These are phyloP conservation scores for Guaruba guarouba DNA, from an alignment of 2,113 vertebrate species.

Conservation along the genomic window DNA sequence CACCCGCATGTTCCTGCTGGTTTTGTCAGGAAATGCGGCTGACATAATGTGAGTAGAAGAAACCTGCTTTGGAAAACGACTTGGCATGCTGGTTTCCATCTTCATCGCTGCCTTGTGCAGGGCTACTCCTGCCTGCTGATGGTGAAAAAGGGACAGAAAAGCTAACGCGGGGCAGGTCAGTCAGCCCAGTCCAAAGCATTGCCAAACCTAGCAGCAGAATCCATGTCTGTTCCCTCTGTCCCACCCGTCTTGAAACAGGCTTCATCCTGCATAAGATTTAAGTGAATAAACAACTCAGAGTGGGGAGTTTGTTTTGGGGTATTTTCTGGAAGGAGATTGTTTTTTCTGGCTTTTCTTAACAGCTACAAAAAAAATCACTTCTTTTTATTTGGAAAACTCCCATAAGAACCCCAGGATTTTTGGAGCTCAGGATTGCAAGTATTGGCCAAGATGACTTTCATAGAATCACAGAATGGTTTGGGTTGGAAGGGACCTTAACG, in stretches of 20 bases:
- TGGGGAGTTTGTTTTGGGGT: too few species aligned
- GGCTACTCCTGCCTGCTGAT: background rate
- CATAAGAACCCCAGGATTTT: background rate
- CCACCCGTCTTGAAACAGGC: background rate
- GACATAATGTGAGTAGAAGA: slow-evolving; percentile 19
- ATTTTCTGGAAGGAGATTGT: background rate
- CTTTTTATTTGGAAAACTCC: background rate
- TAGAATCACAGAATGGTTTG: background rate
- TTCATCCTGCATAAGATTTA: rapidly evolving
- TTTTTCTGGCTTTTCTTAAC: background rate
- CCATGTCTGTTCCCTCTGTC: background rate
- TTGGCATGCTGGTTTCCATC: background rate
- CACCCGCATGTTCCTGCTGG: slow-evolving; percentile 33
- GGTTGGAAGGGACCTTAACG: background rate
- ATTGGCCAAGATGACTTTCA: background rate
- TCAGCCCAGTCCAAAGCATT: background rate
- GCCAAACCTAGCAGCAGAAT: background rate
- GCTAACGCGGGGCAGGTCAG: rapidly evolving
- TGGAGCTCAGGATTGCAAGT: background rate
- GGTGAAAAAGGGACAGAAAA: background rate
- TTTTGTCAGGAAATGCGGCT: slow-evolving; percentile 54
- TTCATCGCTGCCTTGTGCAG: background rate
- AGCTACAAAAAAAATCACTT: background rate
- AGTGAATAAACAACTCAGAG: background rate
- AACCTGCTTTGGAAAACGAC: slow-evolving; percentile 13